Percentiles rank a stretch among this genome's conserved stretches.
phyloP scores from a whole-genome alignment of 2,113 vertebrate species.

The Pedionomus torquatus region DNA sequence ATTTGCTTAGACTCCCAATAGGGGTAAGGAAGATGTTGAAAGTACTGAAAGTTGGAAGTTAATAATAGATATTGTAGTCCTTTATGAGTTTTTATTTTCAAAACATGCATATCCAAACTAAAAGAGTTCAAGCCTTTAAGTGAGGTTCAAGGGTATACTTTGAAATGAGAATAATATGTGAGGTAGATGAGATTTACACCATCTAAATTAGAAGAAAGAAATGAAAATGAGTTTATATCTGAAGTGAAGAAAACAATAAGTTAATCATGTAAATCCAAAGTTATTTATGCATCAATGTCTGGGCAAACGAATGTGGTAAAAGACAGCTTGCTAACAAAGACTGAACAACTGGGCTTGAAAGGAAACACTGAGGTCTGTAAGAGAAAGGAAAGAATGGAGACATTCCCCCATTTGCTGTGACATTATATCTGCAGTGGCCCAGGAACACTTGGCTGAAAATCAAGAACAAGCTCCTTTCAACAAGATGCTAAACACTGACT shows the following conservation, averaged over 20 bases:
- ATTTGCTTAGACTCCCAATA: not conserved
- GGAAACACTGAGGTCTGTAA: not conserved
- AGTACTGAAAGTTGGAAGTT: not conserved
- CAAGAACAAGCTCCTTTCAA: not conserved
- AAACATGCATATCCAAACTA: not conserved
- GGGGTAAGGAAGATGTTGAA: not conserved
- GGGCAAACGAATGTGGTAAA: not conserved
- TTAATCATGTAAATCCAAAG: not conserved
- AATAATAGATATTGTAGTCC: not conserved
- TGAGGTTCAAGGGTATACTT: not conserved
- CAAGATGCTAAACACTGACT: not conserved
- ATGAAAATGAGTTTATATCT: conserved; percentile 15
- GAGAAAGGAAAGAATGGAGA: not conserved
- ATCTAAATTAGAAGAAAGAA: not conserved
- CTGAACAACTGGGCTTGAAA: not conserved
- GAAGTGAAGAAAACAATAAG: not conserved
- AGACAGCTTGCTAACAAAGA: not conserved
- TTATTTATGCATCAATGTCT: not conserved
- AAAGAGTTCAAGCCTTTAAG: not conserved
- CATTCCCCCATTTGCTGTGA: not conserved
- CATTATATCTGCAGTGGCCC: not conserved
- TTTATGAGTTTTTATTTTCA: conserved; percentile 16
- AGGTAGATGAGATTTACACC: not conserved
- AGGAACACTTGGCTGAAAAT: not conserved
- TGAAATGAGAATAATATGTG: not conserved